Conservation (phyloP, 2,797 vertebrate species). For the Glyptemys insculpta region DNA sequence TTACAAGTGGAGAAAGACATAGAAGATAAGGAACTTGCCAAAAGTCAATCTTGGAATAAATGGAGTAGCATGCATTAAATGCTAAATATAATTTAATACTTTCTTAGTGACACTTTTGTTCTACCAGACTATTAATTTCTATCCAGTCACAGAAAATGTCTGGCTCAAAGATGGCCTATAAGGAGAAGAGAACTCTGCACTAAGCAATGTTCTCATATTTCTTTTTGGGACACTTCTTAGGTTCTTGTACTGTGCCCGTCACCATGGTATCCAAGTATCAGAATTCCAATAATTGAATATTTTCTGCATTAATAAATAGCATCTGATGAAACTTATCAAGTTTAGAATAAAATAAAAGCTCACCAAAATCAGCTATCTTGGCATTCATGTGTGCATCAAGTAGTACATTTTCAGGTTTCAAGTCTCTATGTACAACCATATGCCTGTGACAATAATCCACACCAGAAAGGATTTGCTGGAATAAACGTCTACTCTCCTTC, state of each 20-base stretch:
- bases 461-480: conserved; percentile 98
- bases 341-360: conserved; percentile 40
- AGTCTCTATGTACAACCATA: conserved; percentile 98
- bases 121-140: neutral
- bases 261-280: neutral
- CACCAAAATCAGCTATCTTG: conserved; percentile 99
- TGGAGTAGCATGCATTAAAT: neutral
- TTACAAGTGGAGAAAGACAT: fast-evolving
- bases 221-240: conserved; percentile 8
- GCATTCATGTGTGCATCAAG: conserved; percentile 99
- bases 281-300: neutral
- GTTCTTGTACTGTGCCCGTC: neutral
- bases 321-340: neutral
- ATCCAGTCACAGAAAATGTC: neutral
- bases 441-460: conserved; percentile 99
- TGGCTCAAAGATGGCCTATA: neutral
- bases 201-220: neutral
- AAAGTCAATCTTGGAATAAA: neutral
- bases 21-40: neutral
- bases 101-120: neutral
- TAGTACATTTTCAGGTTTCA: conserved; percentile 98
- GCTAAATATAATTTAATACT: neutral
- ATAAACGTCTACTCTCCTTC: conserved; percentile 96
- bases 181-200: neutral
- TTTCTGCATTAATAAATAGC: neutral